These are phyloP conservation scores for Eupeodes latifasciatus DNA, from an alignment of 2,888 invertebrate genomes.

Conservation along the genomic window DNA sequence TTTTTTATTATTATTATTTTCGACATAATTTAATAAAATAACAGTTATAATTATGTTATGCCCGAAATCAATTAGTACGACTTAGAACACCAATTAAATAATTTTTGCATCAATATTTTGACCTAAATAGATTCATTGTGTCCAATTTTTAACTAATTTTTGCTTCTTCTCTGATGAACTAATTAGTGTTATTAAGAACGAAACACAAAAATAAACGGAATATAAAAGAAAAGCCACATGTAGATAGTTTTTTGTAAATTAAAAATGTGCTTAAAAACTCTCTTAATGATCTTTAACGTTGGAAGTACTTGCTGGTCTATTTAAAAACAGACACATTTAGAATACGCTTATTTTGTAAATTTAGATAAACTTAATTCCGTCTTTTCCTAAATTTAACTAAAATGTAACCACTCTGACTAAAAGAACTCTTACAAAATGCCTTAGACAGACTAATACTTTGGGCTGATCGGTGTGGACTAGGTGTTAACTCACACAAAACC, in stretches of 20 bases:
- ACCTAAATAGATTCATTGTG: slow-evolving; percentile 19
- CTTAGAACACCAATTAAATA: slow-evolving; percentile 33
- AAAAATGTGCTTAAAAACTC: neutral
- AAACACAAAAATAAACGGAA: neutral
- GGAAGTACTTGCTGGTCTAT: too few species aligned
- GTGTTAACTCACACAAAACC: too few species aligned
- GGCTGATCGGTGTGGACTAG: too few species aligned
- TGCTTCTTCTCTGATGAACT: neutral
- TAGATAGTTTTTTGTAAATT: neutral
- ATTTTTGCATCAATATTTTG: slow-evolving; percentile 18
- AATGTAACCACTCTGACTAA: too few species aligned
- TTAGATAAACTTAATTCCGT: too few species aligned
- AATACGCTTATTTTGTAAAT: too few species aligned
- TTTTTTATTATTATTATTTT: neutral
- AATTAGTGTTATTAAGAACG: slow-evolving; percentile 13
- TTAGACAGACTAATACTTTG: too few species aligned
- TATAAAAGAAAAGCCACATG: neutral
- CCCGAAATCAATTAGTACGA: slow-evolving; percentile 46
- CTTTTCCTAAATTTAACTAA: too few species aligned
- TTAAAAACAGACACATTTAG: too few species aligned
- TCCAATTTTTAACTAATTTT: neutral
- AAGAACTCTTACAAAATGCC: too few species aligned
- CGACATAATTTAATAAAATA: slow-evolving; percentile 5
- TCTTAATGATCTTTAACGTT: too few species aligned
- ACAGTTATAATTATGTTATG: slow-evolving; percentile 18